Conservation (phyloP, 2,113 vertebrate genomes). For the Chaetorhynchus papuensis region DNA sequence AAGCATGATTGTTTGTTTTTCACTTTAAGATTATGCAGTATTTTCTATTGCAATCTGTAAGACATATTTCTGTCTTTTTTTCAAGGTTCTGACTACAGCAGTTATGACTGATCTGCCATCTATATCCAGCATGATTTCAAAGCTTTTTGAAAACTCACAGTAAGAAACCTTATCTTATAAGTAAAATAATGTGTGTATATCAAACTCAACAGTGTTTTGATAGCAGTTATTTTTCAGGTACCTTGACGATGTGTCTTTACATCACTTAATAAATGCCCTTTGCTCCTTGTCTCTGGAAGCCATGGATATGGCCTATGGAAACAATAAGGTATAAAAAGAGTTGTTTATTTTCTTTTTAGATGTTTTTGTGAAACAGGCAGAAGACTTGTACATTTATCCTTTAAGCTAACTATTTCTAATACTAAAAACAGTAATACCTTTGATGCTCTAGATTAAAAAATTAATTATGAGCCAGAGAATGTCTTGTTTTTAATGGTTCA, state of each 20-base stretch:
- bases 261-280: slow-evolving; percentile 98
- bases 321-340: slow-evolving; percentile 85
- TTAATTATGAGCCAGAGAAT: not conserved
- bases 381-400: not conserved
- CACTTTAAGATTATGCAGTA: not conserved
- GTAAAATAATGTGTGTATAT: not conserved
- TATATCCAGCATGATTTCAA: slow-evolving; percentile 96
- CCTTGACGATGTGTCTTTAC: slow-evolving; percentile 97
- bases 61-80: not conserved
- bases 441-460: not conserved
- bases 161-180: slow-evolving; percentile 71
- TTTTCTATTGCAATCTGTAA: not conserved
- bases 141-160: slow-evolving; percentile 98
- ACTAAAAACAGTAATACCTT: not conserved
- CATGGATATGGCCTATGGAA: slow-evolving; percentile 99
- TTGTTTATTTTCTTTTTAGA: not conserved
- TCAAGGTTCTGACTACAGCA: slow-evolving; percentile 94
- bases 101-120: slow-evolving; percentile 98
- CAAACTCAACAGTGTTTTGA: slow-evolving; percentile 18
- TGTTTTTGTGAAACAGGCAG: not conserved
- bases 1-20: slow-evolving; percentile 43
- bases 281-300: slow-evolving; percentile 97
- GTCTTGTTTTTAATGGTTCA: not conserved
- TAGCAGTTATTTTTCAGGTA: slow-evolving; percentile 80
- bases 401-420: not conserved